Conservation (phyloP, 1,140 invertebrate species). For the Lepidurus couesii region DNA sequence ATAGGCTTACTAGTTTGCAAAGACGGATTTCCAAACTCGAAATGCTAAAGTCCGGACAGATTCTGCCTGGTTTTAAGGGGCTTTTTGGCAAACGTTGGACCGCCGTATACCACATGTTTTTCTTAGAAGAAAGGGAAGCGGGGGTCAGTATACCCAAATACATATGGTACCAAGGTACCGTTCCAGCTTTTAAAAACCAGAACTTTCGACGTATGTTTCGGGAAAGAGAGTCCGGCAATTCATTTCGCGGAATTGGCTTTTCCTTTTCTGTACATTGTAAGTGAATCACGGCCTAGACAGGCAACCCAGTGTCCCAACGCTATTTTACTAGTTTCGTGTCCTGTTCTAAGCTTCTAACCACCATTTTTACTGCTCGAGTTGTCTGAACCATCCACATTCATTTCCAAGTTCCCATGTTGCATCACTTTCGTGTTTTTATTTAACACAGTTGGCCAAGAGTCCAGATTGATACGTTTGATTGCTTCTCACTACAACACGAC, state of each 20-base stretch:
- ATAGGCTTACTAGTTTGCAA: neutral
- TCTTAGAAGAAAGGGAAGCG: neutral
- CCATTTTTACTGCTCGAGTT: no score
- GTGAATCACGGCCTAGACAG: neutral
- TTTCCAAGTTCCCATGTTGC: neutral
- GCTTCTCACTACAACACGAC: neutral
- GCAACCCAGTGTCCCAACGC: no score
- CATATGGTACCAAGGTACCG: neutral
- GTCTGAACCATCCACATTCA: neutral
- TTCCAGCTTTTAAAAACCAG: slow-evolving; percentile 13
- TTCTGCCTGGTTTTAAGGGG: neutral
- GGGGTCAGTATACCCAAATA: neutral
- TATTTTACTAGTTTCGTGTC: no score
- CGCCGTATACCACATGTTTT: neutral
- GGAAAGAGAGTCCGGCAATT: neutral
- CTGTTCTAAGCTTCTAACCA: no score
- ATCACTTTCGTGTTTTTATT: neutral
- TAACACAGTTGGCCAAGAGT: neutral
- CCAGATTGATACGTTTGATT: neutral
- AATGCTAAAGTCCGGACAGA: neutral
- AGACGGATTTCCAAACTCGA: neutral
- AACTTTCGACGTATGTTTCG: slow-evolving; percentile 8
- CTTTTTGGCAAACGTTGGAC: neutral
- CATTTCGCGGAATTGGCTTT: neutral
- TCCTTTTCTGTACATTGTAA: neutral